A percentile compares a stretch with the other conserved stretches of the same genome.
phyloP scores from a whole-genome alignment of 2,797 vertebrate species.

The Smutsia gigantea region DNA sequence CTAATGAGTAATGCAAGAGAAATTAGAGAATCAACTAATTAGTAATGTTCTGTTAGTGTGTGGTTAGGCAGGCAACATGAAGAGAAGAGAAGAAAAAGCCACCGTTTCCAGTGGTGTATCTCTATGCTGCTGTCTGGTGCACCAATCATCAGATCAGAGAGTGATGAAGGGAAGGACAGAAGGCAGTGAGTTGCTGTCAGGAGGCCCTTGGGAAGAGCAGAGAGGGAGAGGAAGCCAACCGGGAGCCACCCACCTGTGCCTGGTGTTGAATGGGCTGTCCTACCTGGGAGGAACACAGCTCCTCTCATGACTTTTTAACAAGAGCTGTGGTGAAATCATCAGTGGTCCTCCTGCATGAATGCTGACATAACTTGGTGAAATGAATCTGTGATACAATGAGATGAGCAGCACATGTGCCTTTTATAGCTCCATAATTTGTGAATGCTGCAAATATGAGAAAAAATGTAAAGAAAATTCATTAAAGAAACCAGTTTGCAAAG shows the following conservation, averaged over 20 bases:
- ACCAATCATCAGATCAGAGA: neutral
- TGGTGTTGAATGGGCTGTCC: neutral
- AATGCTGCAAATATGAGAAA: neutral
- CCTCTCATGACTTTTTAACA: neutral
- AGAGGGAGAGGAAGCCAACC: neutral
- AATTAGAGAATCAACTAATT: slow-evolving; percentile 17
- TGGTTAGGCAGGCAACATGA: neutral
- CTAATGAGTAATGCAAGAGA: neutral
- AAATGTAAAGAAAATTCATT: neutral
- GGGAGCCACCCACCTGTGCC: neutral
- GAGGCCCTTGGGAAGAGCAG: neutral
- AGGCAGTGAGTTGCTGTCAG: neutral
- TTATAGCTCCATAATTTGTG: neutral
- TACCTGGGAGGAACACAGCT: neutral
- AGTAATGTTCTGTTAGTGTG: neutral
- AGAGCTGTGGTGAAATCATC: neutral
- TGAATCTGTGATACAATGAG: neutral
- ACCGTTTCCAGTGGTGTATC: neutral
- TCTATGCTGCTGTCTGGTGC: neutral
- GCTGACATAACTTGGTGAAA: neutral
- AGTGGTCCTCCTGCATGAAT: neutral
- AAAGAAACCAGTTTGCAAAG: neutral
- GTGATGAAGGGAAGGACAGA: neutral
- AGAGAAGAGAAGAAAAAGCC: neutral
- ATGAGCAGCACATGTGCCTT: neutral